These are phyloP conservation scores for Heliconius hewitsoni DNA, from an alignment of 1,140 invertebrate species.

Conservation along the genomic window DNA sequence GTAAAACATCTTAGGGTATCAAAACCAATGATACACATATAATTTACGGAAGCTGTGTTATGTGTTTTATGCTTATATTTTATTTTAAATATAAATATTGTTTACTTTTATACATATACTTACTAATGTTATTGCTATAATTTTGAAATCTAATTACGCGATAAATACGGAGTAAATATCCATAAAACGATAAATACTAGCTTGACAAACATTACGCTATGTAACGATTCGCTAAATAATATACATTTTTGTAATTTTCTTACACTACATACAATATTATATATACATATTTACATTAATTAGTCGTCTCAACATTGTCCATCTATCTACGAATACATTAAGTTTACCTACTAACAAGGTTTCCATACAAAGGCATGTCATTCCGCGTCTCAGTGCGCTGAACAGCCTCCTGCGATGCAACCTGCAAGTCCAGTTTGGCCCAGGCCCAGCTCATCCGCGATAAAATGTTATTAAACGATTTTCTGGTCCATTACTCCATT, in stretches of 20 bases:
- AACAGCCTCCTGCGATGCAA: constrained; percentile 21
- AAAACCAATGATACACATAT: not conserved
- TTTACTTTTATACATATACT: too few species aligned
- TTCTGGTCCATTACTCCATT: constrained; percentile 37
- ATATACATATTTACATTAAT: not conserved
- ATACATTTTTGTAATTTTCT: not conserved
- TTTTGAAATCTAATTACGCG: too few species aligned
- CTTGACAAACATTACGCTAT: not conserved
- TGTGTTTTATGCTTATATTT: too few species aligned
- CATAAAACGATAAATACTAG: too few species aligned
- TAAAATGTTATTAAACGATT: constrained; percentile 41
- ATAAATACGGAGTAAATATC: too few species aligned
- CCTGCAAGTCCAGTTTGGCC: constrained; percentile 26
- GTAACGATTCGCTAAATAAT: not conserved
- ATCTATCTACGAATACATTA: not conserved
- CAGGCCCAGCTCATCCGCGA: constrained; percentile 11
- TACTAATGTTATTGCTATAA: too few species aligned
- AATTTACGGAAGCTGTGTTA: not conserved
- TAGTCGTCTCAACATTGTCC: not conserved
- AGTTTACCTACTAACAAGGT: constrained; percentile 1
- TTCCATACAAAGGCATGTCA: constrained; percentile 6
- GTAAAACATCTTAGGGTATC: not conserved
- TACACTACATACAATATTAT: not conserved
- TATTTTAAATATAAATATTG: too few species aligned
- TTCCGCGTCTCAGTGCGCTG: constrained; percentile 4